A percentile compares a stretch with the other conserved stretches of the same genome.
These are phyloP conservation scores for Mormyrus proboscirostris DNA, from an alignment of 2,797 vertebrate species.

Conservation along the genomic window DNA sequence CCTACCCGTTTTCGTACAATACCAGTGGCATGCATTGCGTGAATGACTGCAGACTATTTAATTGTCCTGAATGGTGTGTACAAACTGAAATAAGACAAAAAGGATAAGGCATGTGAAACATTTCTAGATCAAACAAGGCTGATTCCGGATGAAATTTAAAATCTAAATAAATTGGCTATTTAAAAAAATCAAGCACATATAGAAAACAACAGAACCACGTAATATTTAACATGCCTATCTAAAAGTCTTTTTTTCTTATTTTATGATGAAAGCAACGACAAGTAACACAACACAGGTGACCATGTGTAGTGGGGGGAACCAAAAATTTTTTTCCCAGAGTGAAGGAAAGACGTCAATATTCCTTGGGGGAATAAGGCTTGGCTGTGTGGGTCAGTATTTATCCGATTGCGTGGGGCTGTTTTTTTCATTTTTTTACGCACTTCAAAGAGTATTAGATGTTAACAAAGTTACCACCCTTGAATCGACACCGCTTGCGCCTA, in stretches of 20 bases:
- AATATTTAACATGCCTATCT: conserved; percentile 12
- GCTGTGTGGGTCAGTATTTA: not conserved
- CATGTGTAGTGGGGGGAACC: not conserved
- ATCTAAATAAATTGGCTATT: not conserved
- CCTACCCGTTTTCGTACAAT: not conserved
- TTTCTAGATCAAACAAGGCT: not conserved
- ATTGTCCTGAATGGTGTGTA: not conserved
- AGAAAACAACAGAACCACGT: not conserved
- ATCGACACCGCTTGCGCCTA: not conserved
- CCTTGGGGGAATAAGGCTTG: not conserved
- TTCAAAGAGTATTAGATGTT: not conserved
- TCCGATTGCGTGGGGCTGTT: not conserved
- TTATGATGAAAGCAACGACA: conserved; percentile 3
- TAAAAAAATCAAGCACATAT: not conserved
- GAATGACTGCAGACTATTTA: not conserved
- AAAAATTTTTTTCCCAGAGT: not conserved
- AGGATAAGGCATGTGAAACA: not conserved
- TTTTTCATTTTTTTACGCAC: not conserved
- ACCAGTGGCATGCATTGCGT: not conserved
- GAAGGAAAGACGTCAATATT: not conserved
- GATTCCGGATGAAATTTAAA: not conserved
- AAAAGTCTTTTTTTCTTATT: conserved; percentile 4
- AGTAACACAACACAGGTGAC: not conserved
- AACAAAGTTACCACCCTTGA: not conserved
- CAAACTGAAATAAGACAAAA: not conserved